Conservation (phyloP, 2,888 invertebrate species). For the Andricus quercusramuli region DNA sequence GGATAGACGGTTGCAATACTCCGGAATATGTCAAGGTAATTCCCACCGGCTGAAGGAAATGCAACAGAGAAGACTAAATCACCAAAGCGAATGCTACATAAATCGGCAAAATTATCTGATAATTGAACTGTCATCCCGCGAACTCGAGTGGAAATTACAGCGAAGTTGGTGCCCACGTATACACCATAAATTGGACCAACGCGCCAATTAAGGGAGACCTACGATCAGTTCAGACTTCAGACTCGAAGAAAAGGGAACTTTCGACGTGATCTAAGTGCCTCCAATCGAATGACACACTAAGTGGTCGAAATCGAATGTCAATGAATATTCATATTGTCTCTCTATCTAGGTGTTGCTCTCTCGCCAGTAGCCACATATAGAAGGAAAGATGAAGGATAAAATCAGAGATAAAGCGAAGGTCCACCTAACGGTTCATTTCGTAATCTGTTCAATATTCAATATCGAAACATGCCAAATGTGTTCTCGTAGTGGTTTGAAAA, state of each 20-base stretch:
- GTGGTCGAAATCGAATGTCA: conserved; percentile 9
- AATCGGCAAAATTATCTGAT: conserved; percentile 24
- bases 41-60: conserved; percentile 27
- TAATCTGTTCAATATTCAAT: not conserved
- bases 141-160: conserved; percentile 18
- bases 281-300: conserved; percentile 9
- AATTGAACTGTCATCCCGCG: conserved; percentile 32
- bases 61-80: conserved; percentile 3
- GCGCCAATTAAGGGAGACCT: conserved; percentile 28
- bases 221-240: not conserved
- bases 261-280: conserved; percentile 13
- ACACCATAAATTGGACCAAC: conserved; percentile 17
- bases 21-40: conserved; percentile 66
- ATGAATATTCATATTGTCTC: conserved; percentile 39
- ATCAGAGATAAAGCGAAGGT: conserved; percentile 21
- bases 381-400: conserved; percentile 33
- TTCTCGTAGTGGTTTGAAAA: too few species aligned
- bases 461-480: not conserved
- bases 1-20: conserved; percentile 59
- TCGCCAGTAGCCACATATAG: conserved; percentile 10
- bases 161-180: conserved; percentile 22
- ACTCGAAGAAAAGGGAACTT: not conserved
- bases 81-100: not conserved
- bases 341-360: conserved; percentile 16
- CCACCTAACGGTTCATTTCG: conserved; percentile 18